phyloP scores from a whole-genome alignment of 2,888 invertebrate species.

The Amphiduros pacificus region DNA sequence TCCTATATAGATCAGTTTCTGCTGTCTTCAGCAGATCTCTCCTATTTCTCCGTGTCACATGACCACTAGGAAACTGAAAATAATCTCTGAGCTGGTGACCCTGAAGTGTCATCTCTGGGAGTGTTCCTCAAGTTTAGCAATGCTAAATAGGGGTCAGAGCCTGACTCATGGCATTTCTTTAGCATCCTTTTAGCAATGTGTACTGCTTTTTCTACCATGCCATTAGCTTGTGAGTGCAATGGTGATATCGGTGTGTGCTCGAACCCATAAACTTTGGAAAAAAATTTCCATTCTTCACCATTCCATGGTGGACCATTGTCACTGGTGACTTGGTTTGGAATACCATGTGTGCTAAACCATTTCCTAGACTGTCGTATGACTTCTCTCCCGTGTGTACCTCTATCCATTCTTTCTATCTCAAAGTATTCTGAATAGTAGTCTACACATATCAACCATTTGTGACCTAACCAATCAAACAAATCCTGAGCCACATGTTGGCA shows the following conservation, averaged over 20 bases:
- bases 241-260: constrained; percentile 10
- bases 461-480: constrained; percentile 4
- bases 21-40: background rate
- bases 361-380: constrained; percentile 18
- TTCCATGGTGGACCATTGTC: constrained; percentile 25
- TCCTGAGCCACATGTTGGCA: constrained; percentile 7
- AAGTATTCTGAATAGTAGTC: constrained; percentile 3
- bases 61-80: background rate
- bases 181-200: constrained; percentile 19
- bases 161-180: constrained; percentile 4
- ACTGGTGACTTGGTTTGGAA: constrained; percentile 8
- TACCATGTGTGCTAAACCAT: constrained; percentile 20
- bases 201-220: constrained; percentile 18
- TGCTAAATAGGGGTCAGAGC: constrained; percentile 17
- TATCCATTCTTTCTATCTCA: too few species aligned
- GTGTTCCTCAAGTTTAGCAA: constrained; percentile 20
- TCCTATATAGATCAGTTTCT: background rate
- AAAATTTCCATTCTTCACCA: constrained; percentile 8
- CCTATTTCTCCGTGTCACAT: background rate
- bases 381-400: too few species aligned
- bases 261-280: constrained; percentile 13
- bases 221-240: constrained; percentile 19
- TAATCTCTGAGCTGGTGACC: constrained; percentile 18
- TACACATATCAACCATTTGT: constrained; percentile 1
- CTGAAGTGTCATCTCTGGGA: constrained; percentile 17